A percentile compares a stretch with the other conserved stretches of the same genome.
These are phyloP conservation scores for Phalera bucephala DNA, from an alignment of 2,888 invertebrate species.

Conservation along the genomic window DNA sequence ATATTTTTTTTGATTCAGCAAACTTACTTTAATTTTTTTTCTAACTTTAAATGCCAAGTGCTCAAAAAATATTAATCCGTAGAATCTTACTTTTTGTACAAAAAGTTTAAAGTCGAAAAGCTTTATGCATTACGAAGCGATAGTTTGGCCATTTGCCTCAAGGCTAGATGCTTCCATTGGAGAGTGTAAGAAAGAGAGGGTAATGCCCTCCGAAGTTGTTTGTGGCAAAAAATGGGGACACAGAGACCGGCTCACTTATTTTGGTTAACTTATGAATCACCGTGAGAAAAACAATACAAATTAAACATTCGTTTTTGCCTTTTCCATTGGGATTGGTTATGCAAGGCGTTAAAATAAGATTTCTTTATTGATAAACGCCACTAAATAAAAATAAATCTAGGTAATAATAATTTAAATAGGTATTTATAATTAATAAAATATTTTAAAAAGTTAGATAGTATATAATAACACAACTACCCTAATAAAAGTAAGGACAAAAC, in stretches of 20 bases:
- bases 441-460: too few species aligned
- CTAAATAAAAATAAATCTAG: neutral
- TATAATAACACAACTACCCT: too few species aligned
- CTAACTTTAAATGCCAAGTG: too few species aligned
- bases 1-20: too few species aligned
- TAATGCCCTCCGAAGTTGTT: conserved; percentile 80
- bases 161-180: conserved; percentile 67
- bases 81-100: neutral
- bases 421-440: too few species aligned
- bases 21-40: too few species aligned
- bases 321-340: conserved; percentile 28
- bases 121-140: conserved; percentile 26
- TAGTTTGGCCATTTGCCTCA: conserved; percentile 60
- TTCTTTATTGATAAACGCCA: neutral
- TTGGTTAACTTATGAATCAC: conserved; percentile 76
- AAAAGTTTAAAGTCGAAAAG: conserved; percentile 17
- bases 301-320: conserved; percentile 42
- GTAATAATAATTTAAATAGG: too few species aligned
- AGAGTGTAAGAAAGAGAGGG: conserved; percentile 65
- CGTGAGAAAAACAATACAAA: conserved; percentile 74
- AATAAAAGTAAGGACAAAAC: too few species aligned
- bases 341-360: conserved; percentile 11
- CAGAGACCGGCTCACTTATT: conserved; percentile 74
- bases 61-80: neutral
- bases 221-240: conserved; percentile 81